These are phyloP conservation scores for Climacteris rufus DNA, from an alignment of 2,113 vertebrate genomes.

Conservation along the genomic window DNA sequence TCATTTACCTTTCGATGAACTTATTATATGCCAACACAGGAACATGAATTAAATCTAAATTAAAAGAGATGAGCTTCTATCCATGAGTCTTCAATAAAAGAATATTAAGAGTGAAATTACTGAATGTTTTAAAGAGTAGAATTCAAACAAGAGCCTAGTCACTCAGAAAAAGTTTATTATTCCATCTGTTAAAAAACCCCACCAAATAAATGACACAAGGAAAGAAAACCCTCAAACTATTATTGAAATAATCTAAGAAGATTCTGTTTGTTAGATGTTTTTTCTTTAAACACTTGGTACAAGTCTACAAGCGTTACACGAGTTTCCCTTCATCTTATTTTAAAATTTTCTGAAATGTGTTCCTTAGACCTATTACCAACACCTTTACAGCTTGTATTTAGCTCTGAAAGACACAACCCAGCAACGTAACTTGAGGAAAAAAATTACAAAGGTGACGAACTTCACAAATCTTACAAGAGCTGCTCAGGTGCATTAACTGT, in stretches of 20 bases:
- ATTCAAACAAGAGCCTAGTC: neutral
- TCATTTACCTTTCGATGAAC: neutral
- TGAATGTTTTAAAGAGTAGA: neutral
- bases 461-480: neutral
- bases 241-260: neutral
- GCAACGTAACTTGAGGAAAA: neutral
- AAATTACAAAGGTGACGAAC: neutral
- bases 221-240: accelerated
- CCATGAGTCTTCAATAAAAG: neutral
- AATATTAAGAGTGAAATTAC: neutral
- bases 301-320: neutral
- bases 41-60: neutral
- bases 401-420: neutral
- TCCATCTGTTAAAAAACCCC: neutral
- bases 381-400: neutral
- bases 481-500: neutral
- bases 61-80: neutral
- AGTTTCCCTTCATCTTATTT: neutral
- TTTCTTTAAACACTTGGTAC: neutral
- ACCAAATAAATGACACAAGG: neutral
- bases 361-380: neutral
- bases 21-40: neutral
- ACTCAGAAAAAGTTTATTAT: neutral
- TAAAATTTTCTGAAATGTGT: neutral
- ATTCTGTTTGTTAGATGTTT: neutral